A percentile compares a stretch with the other conserved stretches of the same genome.
These are phyloP conservation scores for Carassius gibelio DNA, from an alignment of 2,113 vertebrate species.

Conservation along the genomic window DNA sequence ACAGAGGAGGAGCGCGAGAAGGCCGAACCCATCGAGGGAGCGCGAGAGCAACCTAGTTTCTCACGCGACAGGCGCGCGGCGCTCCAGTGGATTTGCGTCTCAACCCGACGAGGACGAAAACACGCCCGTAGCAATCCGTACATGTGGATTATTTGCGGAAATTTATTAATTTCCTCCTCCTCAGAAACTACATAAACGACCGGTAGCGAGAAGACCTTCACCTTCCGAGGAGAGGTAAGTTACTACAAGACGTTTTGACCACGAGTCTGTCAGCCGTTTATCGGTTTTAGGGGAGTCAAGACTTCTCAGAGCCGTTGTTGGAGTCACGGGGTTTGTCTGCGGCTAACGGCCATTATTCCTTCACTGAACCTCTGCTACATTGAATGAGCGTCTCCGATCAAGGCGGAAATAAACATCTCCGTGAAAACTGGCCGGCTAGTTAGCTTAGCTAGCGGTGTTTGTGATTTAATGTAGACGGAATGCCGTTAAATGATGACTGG, in stretches of 20 bases:
- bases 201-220: neutral
- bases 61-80: slow-evolving; percentile 45
- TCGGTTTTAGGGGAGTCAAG: neutral
- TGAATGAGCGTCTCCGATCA: slow-evolving; percentile 15
- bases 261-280: neutral
- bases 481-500: too few species aligned
- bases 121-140: neutral
- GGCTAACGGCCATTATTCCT: slow-evolving; percentile 1
- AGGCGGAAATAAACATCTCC: slow-evolving; percentile 30
- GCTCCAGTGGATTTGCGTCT: slow-evolving; percentile 8
- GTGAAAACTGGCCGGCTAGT: slow-evolving; percentile 19
- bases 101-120: slow-evolving; percentile 22
- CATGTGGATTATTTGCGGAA: slow-evolving; percentile 52
- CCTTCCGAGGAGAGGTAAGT: slow-evolving; percentile 34
- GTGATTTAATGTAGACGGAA: neutral
- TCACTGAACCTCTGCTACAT: neutral
- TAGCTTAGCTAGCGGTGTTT: slow-evolving; percentile 35
- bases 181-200: slow-evolving; percentile 8
- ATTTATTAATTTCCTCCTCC: neutral
- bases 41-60: slow-evolving; percentile 62
- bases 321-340: neutral
- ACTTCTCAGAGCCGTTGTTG: neutral
- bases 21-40: slow-evolving; percentile 37
- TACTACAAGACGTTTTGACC: too few species aligned
- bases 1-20: slow-evolving; percentile 60